phyloP scores from a whole-genome alignment of 2,113 vertebrate species.

The Gymnobelideus leadbeateri region DNA sequence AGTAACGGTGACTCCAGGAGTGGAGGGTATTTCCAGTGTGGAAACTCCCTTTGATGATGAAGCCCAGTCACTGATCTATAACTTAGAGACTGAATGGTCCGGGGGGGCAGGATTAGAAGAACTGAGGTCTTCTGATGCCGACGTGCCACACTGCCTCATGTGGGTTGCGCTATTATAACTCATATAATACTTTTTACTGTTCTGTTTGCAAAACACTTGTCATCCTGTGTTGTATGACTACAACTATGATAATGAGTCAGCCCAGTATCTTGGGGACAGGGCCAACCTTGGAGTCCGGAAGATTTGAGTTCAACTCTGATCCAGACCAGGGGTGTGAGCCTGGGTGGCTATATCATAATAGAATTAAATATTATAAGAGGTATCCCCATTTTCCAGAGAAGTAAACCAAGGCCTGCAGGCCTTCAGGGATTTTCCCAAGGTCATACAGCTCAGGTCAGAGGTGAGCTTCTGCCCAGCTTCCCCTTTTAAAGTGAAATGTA shows the following conservation, averaged over 20 bases:
- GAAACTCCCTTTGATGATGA: not conserved
- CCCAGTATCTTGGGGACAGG: not conserved
- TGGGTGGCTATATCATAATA: not conserved
- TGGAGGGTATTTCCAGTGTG: not conserved
- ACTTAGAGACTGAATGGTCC: constrained; percentile 56
- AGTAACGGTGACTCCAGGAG: not conserved
- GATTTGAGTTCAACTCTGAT: not conserved
- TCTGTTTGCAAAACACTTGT: not conserved
- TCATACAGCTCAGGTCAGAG: not conserved
- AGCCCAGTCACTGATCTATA: not conserved
- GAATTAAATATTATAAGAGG: not conserved
- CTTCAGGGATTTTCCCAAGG: too few species aligned
- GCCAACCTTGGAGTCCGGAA: not conserved
- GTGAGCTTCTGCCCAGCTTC: not conserved
- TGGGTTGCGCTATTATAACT: not conserved
- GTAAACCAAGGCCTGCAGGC: not conserved
- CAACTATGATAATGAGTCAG: too few species aligned
- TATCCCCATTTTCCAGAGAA: not conserved
- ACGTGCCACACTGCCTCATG: not conserved
- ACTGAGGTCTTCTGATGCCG: not conserved
- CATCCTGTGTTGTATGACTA: not conserved
- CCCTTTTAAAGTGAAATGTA: not conserved
- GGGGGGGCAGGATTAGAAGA: constrained; percentile 44
- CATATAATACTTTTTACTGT: not conserved
- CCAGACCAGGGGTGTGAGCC: not conserved